phyloP scores from a whole-genome alignment of 2,113 vertebrate genomes.

The Prunella himalayana region DNA sequence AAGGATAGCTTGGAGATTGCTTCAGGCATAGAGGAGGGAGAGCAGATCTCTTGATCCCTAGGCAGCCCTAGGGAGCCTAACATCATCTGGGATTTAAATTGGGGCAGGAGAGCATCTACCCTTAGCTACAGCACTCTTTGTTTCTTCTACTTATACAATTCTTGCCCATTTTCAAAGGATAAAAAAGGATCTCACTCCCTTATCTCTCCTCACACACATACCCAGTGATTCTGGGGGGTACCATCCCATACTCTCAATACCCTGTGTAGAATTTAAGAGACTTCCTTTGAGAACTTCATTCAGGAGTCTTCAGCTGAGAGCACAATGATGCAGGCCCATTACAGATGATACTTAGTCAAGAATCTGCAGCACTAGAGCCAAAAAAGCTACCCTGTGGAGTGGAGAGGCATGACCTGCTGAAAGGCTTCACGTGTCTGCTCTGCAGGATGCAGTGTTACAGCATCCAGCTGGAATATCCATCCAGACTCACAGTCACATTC shows the following conservation, averaged over 20 bases:
- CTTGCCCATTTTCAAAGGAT: background rate
- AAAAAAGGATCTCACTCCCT: background rate
- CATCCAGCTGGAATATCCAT: background rate
- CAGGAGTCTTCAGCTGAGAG: background rate
- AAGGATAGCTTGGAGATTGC: background rate
- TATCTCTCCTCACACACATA: background rate
- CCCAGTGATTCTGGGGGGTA: background rate
- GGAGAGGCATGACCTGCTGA: background rate
- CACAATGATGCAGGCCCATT: background rate
- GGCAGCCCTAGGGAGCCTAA: background rate
- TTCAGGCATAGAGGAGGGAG: background rate
- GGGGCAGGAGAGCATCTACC: background rate
- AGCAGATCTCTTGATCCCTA: background rate
- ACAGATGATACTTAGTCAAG: background rate
- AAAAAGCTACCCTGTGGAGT: background rate
- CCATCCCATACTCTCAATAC: background rate
- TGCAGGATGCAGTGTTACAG: background rate
- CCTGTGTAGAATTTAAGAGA: background rate
- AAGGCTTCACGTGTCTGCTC: background rate
- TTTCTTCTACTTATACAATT: background rate
- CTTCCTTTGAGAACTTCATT: background rate
- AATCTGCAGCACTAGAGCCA: background rate
- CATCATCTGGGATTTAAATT: background rate
- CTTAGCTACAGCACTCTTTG: background rate
- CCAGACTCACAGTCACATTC: background rate